Conservation (phyloP, 2,113 vertebrate species). For the Serilophus lunatus region DNA sequence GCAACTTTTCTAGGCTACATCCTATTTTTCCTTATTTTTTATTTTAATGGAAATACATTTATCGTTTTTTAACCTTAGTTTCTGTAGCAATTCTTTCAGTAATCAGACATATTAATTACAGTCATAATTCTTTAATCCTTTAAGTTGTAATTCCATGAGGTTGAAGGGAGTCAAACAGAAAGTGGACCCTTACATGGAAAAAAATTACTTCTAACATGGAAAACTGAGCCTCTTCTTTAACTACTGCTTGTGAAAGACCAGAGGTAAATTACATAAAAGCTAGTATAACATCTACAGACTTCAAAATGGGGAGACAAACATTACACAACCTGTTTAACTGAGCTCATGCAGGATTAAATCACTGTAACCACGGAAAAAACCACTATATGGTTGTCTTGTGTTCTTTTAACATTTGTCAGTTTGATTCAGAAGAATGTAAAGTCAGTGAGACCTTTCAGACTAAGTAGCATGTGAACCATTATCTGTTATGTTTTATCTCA, state of each 20-base stretch:
- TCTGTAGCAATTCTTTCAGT: not conserved
- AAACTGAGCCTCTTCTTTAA: not conserved
- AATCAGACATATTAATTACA: not conserved
- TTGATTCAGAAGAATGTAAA: conserved; percentile 51
- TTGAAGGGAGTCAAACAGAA: not conserved
- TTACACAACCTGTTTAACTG: conserved; percentile 49
- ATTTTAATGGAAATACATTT: not conserved
- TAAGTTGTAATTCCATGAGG: not conserved
- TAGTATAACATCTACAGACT: not conserved
- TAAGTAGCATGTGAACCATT: conserved; percentile 15
- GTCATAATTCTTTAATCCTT: not conserved
- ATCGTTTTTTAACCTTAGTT: not conserved
- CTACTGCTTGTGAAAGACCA: not conserved
- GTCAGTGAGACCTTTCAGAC: conserved; percentile 31
- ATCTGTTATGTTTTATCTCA: conserved; percentile 37
- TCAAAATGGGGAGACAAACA: not conserved
- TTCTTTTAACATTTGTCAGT: conserved; percentile 36
- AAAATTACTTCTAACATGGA: not conserved
- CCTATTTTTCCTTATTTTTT: not conserved
- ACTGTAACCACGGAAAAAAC: not conserved
- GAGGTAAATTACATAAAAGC: conserved; percentile 5
- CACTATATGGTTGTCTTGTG: conserved; percentile 27
- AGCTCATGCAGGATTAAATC: conserved; percentile 51
- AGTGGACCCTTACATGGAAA: not conserved
- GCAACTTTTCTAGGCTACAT: not conserved